Evolutionary conservation across 1,140 invertebrate genomes (phyloP), one percentile per base, ranked within the genome.

Genomic region (Diabrotica virgifera): DNA sequence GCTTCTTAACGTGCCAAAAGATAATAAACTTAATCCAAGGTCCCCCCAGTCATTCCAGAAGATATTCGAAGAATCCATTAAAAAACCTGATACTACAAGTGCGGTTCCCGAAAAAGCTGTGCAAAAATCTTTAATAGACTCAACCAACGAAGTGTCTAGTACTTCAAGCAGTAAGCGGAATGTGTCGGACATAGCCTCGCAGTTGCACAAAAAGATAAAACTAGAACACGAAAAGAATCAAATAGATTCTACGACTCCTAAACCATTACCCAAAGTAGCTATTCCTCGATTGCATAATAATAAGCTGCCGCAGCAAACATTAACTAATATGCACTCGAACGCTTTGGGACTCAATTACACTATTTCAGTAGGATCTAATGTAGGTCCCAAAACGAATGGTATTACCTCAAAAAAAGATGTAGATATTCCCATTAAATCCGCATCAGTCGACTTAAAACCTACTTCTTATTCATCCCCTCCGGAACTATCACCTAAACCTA

Each of bases 11-110:
- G 36, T 52, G 9, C 37, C 64, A 9, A 52, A 63, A 24, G 50
- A 40, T 10, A 58, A 36, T 14, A 70, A 72, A 46, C 56, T 68
- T 9, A 68, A 57, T 53, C 69, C 67, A 10, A 64, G 66, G 52
- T 67, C 71, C 5, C 64, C 66, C 10, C 73, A 74, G 36, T 75
- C 72, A 8, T 79, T 78, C 56, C 77, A 78, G 62, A 79, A 76
- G 54, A 78, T 79, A 64, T 79, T 79, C 59, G 78, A 79, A 54
- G 77, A 79, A 55, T 70, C 73, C 0, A 67, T 79, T 0, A 78
- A 76, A 56, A 78, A 78, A 56, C 57, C 65, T 11, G 56, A 63
- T 3, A 62, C 65, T 8, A 46, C 14, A 8, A 24, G 38, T 10
- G 11, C 36, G 12, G 2, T 46, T 50, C n/a, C 37, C 0, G 58